Evolutionary conservation across 2,797 vertebrate genomes (phyloP).

Genomic region (Brachymystax lenok): DNA sequence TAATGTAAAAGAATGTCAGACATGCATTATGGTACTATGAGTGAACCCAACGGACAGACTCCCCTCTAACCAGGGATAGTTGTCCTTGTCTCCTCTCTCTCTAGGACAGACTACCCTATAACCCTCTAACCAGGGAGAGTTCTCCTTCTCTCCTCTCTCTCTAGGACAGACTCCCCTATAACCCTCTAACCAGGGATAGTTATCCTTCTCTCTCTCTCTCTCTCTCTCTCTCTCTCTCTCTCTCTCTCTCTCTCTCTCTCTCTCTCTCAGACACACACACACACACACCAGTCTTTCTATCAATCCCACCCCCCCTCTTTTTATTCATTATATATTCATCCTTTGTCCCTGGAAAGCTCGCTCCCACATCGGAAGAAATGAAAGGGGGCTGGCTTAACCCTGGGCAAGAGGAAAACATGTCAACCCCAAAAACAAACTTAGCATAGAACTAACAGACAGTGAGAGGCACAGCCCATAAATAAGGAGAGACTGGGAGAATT

Average conservation of each 20-base stretch:
- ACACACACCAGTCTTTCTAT: constrained; percentile 25
- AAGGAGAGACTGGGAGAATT: constrained; percentile 46
- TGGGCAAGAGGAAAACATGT: constrained; percentile 66
- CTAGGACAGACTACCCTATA: too few species aligned
- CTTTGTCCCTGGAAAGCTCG: constrained; percentile 77
- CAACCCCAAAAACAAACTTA: constrained; percentile 66
- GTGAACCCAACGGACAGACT: neutral
- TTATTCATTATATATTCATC: constrained; percentile 74
- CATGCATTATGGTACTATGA: neutral
- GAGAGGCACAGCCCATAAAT: constrained; percentile 43
- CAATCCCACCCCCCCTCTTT: constrained; percentile 54
- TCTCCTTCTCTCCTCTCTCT: too few species aligned
- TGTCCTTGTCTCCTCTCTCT: neutral
- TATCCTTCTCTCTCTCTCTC: too few species aligned
- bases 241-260: too few species aligned
- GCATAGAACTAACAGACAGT: constrained; percentile 27
- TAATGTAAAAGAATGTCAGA: constrained; percentile 4
- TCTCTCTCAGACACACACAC: neutral
- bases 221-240: too few species aligned
- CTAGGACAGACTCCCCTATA: neutral
- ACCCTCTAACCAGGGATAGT: too few species aligned
- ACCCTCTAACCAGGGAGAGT: too few species aligned
- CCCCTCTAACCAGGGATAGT: neutral
- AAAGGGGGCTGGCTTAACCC: constrained; percentile 60
- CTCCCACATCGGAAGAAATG: constrained; percentile 61